Evolutionary conservation across 2,888 invertebrate species (phyloP), one percentile per base, ranked within the genome.

Genomic region (Hyposoter dolosus): DNA sequence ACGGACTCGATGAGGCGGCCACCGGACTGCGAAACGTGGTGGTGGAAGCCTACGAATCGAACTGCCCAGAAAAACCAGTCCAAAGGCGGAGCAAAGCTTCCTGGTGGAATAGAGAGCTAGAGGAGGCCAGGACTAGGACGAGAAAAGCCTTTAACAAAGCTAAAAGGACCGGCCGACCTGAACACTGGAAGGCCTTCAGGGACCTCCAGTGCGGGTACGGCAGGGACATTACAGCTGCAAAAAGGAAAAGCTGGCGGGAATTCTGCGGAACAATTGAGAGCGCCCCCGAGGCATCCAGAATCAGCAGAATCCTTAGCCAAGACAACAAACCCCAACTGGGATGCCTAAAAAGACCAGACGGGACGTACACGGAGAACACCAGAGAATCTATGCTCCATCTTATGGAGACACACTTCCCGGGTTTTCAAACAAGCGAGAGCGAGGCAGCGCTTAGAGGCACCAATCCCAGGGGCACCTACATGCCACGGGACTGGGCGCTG

Each of bases 21-120:
- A 45, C 45, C 45, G 1, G 45, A 45, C 9, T 45, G 6, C 7
- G 9, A 45, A 12, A 60, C 9, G 23, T 9, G 2, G 15, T 60
- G 15, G 15, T 60, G 1, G 60, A 60, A 7, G 35, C 79, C 7
- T 87, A 77, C 56, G 87, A 85, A 50, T 50, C 40, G 6, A 80
- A 79, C 53, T 85, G 80, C 43, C 81, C 56, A 7, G 19, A 17
- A 17, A 43, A 40, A 17, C 50, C 9, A 0, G 53, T 28, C 50
- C 15, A 19, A 76, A 15, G 65, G 12, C 23, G 40, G 9, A 43
- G 32, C 43, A 66, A 28, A 47, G 47, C 60, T n/a, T n/a, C n/a
- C n/a, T n/a, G n/a, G n/a, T n/a, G n/a, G n/a, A n/a, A n/a, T n/a
- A n/a, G n/a, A n/a, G n/a, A n/a, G n/a, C n/a, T n/a, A n/a, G n/a